These are phyloP conservation scores for Drosophila lacicola DNA, from an alignment of 2,888 invertebrate genomes.

Conservation along the genomic window DNA sequence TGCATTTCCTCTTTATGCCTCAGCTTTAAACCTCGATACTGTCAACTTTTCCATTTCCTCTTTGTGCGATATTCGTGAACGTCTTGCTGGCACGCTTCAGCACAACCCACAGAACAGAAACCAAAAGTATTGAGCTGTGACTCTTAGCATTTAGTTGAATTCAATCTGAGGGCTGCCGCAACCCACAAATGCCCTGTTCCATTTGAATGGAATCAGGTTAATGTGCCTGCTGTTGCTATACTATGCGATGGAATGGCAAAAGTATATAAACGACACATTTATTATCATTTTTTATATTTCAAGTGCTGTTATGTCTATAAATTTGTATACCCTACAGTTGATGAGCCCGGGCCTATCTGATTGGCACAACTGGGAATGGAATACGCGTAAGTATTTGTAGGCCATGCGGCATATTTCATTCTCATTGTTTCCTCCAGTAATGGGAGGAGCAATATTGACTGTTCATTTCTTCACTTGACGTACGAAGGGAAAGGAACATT, in stretches of 20 bases:
- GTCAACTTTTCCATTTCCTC: too few relatives aligned
- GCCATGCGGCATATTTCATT: too few relatives aligned
- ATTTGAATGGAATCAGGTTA: slow-evolving; percentile 26
- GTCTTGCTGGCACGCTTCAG: too few relatives aligned
- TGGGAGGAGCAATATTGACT: slow-evolving; percentile 12
- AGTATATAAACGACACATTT: not conserved
- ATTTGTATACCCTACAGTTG: slow-evolving; percentile 2
- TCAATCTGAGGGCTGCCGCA: slow-evolving; percentile 18
- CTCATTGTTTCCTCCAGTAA: not conserved
- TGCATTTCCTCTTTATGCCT: too few relatives aligned
- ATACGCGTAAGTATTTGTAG: not conserved
- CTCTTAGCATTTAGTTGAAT: slow-evolving; percentile 24
- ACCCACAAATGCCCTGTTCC: slow-evolving; percentile 17
- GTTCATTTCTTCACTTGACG: not conserved
- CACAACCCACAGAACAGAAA: not conserved
- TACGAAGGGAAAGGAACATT: not conserved
- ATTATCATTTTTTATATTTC: slow-evolving; percentile 36
- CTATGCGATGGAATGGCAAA: not conserved
- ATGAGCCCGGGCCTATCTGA: not conserved
- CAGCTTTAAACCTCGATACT: too few relatives aligned
- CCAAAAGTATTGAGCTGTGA: slow-evolving; percentile 13
- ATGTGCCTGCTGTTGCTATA: slow-evolving; percentile 20
- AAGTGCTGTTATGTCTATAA: slow-evolving; percentile 48
- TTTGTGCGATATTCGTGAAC: too few relatives aligned
- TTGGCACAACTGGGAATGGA: not conserved